Percentiles rank a stretch among this genome's conserved stretches.
Evolutionary conservation across 2,888 invertebrate species (phyloP).

Genomic region (Iselma pallidipennis): DNA sequence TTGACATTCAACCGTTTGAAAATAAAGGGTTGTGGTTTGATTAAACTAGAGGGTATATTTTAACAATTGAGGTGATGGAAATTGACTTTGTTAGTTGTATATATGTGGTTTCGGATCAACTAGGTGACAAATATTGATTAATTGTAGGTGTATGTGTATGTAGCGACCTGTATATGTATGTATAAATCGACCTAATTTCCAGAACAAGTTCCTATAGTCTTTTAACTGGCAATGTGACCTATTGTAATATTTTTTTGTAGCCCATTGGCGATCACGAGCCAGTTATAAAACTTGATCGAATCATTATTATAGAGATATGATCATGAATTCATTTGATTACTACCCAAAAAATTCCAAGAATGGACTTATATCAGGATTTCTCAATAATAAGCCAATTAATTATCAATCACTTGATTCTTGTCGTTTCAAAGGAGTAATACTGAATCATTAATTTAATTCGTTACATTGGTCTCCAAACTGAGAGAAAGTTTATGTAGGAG

Average conservation of each 20-base stretch:
- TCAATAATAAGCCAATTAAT: slow-evolving; percentile 6
- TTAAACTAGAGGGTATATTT: background rate
- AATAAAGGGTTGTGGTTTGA: background rate
- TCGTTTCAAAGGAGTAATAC: background rate
- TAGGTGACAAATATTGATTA: background rate
- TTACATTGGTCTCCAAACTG: background rate
- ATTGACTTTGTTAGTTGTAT: background rate
- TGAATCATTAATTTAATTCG: background rate
- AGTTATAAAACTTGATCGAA: background rate
- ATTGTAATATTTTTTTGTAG: background rate
- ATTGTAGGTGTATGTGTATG: background rate
- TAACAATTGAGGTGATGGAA: background rate
- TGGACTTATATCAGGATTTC: background rate
- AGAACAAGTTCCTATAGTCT: background rate
- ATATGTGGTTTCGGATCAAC: no score
- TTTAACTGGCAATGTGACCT: background rate
- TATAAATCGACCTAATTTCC: background rate
- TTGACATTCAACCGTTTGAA: background rate
- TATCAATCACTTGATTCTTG: background rate
- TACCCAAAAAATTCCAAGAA: background rate
- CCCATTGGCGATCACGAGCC: background rate
- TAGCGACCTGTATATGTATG: background rate
- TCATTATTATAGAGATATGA: background rate
- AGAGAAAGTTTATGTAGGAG: background rate
- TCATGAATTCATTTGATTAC: background rate